phyloP scores from a whole-genome alignment of 2,888 invertebrate species.

The Lithophane leautieri region DNA sequence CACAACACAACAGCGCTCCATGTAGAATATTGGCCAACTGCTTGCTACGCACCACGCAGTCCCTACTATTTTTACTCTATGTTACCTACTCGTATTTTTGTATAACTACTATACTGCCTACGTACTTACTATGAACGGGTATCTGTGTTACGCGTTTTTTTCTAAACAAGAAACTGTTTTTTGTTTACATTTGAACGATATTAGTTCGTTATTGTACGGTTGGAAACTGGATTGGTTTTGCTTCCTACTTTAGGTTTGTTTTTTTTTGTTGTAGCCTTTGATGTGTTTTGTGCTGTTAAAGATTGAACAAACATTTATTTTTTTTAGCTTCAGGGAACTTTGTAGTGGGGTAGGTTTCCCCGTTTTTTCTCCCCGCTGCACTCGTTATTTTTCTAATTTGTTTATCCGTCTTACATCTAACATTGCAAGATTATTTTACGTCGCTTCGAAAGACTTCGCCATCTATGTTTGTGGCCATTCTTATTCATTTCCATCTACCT shows the following conservation, averaged over 20 bases:
- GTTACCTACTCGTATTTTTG: conserved; percentile 50
- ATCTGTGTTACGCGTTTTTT: conserved; percentile 46
- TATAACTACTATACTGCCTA: conserved; percentile 31
- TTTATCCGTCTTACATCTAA: not conserved
- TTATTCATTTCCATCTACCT: not conserved
- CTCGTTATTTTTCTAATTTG: not conserved
- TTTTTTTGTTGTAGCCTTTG: conserved; percentile 20
- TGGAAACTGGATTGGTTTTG: conserved; percentile 24
- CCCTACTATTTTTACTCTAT: conserved; percentile 54
- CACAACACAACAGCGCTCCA: conserved; percentile 50
- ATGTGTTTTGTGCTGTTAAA: conserved; percentile 11
- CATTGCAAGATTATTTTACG: not conserved
- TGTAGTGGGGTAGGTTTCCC: not conserved
- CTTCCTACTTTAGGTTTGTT: conserved; percentile 21
- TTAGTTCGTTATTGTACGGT: conserved; percentile 23
- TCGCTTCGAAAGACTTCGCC: too few species aligned
- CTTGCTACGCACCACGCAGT: conserved; percentile 53
- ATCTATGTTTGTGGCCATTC: not conserved
- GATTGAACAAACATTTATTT: conserved; percentile 1
- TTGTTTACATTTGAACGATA: conserved; percentile 40
- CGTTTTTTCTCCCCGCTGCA: not conserved
- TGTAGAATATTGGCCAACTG: conserved; percentile 65
- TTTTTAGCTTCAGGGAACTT: not conserved
- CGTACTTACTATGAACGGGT: conserved; percentile 8
- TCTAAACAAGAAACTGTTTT: conserved; percentile 42